Evolutionary conservation across 2,113 vertebrate species (phyloP).

Genomic region (Coregonus clupeaformis): DNA sequence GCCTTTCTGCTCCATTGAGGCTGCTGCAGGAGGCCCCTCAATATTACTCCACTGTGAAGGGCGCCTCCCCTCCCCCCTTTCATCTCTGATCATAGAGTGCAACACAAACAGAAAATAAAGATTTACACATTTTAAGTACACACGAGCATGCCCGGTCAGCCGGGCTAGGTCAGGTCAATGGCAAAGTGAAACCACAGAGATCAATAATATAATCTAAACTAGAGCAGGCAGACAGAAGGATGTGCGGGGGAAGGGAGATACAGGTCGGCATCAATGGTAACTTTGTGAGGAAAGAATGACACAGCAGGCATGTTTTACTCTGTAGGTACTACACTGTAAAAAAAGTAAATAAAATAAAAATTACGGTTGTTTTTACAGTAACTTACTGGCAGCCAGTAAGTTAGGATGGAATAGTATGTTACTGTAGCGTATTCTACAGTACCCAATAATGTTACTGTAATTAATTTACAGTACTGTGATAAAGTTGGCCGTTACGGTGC

Average conservation of each 20-base stretch:
- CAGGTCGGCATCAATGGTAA: too few relatives aligned
- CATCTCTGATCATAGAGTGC: constrained; percentile 38
- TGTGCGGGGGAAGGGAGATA: neutral
- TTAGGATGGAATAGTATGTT: too few relatives aligned
- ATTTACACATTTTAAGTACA: constrained; percentile 27
- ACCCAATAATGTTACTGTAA: too few relatives aligned
- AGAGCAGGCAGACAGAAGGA: constrained; percentile 2
- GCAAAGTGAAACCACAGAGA: constrained; percentile 29
- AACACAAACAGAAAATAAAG: constrained; percentile 36
- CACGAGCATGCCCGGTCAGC: constrained; percentile 8
- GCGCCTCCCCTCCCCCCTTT: constrained; percentile 10
- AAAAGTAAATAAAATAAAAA: too few relatives aligned
- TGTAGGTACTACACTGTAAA: too few relatives aligned
- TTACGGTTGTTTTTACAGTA: too few relatives aligned
- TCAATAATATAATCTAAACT: constrained; percentile 40
- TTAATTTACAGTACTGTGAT: too few relatives aligned
- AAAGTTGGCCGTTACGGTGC: too few relatives aligned
- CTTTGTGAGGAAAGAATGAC: too few relatives aligned
- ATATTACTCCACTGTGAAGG: constrained; percentile 24
- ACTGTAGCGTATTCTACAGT: too few relatives aligned
- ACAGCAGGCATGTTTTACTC: too few relatives aligned
- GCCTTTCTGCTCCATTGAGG: constrained; percentile 56
- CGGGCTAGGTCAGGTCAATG: constrained; percentile 19
- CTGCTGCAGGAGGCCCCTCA: constrained; percentile 35
- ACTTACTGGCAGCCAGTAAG: too few relatives aligned